A percentile compares a stretch with the other conserved stretches of the same genome.
Evolutionary conservation across 2,113 vertebrate species (phyloP).

Genomic region (Callithrix jacchus): DNA sequence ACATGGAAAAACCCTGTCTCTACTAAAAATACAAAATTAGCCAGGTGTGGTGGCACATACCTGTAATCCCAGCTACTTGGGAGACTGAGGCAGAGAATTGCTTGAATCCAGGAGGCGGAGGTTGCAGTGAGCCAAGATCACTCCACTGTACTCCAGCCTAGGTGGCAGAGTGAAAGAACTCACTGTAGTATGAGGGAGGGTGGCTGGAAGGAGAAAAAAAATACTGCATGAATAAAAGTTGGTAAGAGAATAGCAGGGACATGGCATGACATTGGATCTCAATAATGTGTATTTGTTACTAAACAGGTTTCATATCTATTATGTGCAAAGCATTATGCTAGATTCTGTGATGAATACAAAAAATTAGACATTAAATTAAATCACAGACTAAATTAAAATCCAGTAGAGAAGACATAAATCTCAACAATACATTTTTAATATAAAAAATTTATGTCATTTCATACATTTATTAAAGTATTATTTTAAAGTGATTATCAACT

Average conservation of each 20-base stretch:
- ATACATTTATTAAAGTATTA: background rate
- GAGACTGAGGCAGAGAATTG: too few species aligned
- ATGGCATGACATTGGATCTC: background rate
- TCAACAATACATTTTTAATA: constrained; percentile 26
- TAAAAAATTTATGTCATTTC: background rate
- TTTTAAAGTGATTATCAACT: constrained; percentile 9
- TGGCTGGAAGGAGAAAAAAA: background rate
- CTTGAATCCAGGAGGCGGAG: too few species aligned
- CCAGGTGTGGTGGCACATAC: too few species aligned
- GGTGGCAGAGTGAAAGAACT: background rate
- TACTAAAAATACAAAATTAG: too few species aligned
- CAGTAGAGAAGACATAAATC: background rate
- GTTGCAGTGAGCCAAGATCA: too few species aligned
- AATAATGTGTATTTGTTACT: background rate
- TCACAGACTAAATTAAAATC: constrained; percentile 20
- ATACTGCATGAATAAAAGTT: background rate
- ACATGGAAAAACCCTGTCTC: too few species aligned
- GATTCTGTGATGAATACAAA: background rate
- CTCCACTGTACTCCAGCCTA: too few species aligned
- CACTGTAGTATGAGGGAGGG: background rate
- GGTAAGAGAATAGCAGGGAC: background rate
- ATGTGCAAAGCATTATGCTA: background rate
- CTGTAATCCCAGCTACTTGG: too few species aligned
- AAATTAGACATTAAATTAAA: background rate
- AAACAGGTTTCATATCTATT: background rate